Evolutionary conservation across 2,888 invertebrate species (phyloP), one percentile per base, ranked within the genome.

Genomic region (Clusia tigrina): DNA sequence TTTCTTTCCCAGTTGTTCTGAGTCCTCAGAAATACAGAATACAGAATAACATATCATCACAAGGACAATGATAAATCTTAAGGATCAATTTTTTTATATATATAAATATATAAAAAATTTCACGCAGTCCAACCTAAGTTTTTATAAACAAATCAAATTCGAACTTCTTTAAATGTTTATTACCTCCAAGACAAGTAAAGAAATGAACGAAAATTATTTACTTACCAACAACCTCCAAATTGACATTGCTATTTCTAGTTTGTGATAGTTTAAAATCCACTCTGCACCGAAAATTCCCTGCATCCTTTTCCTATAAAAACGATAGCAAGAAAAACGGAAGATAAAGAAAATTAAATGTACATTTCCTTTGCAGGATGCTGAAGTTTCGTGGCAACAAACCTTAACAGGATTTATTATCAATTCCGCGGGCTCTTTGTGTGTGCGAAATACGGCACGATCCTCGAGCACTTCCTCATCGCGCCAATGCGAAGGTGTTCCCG

Each of bases 221-320:
- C 91, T 90, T 86, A 92, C 92, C 88, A 79, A 92, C 90, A 74
- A 92, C 89, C 77, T 91, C 90, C 76, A 92, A 86, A 83, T 91
- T 91, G 82, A 92, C 90, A 81, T 89, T 89, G 80, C 89, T 89
- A 83, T 92, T 91, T 72, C 91, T 87, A 64, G 92, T 92, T 60
- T 91, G 91, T 55, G 91, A 89, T 78, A 89, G 88, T 81, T 90
- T 90, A 85, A 91, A 92, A 83, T 92, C 92, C 66, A 92, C 91
- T 71, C 92, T 86, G 83, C 92, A 92, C 73, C 90, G 87, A 85
- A 92, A 92, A 72, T 90, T 86, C 55, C 91, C 91, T 57, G 87
- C 89, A 83, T 92, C 92, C 74, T 86, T 86, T 79, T 89, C 89
- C 78, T 87, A 84, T 58, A 66, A 66, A 58, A 32, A 60, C 32